Conservation (phyloP, 2,888 invertebrate genomes). For the Acrocyrtus sp. region DNA sequence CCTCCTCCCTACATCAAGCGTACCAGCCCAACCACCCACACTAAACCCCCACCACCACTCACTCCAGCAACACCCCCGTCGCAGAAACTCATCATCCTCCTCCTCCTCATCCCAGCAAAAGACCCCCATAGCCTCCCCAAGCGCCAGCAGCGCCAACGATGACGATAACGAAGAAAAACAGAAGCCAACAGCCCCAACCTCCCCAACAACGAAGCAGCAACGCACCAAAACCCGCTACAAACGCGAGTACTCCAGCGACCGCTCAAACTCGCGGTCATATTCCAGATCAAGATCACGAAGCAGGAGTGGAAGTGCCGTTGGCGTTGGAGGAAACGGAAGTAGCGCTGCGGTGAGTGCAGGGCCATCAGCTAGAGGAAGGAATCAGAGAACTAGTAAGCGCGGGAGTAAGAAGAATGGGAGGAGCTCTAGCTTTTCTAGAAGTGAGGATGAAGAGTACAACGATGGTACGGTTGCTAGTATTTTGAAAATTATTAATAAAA, state of each 20-base stretch:
- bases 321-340: constrained; percentile 57
- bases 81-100: too few species aligned
- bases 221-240: constrained; percentile 13
- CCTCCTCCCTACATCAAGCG: constrained; percentile 45
- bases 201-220: neutral
- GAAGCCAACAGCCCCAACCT: constrained; percentile 3
- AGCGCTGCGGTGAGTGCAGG: constrained; percentile 64
- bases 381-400: neutral
- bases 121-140: constrained; percentile 62
- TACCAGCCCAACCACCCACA: constrained; percentile 14
- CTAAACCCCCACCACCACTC: constrained; percentile 27
- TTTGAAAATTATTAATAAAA: too few species aligned
- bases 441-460: too few species aligned
- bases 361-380: constrained; percentile 11
- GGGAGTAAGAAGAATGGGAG: neutral
- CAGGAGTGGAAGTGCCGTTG: constrained; percentile 35
- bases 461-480: too few species aligned
- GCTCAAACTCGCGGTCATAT: constrained; percentile 3
- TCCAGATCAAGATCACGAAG: constrained; percentile 16
- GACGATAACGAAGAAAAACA: constrained; percentile 33
- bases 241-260: constrained; percentile 28
- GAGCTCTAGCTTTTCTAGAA: neutral
- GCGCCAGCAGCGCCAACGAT: too few species aligned
- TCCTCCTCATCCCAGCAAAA: constrained; percentile 63
- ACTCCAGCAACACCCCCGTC: constrained; percentile 64